These are phyloP conservation scores for Panthera tigris DNA, from an alignment of 2,113 vertebrate species.

Conservation along the genomic window DNA sequence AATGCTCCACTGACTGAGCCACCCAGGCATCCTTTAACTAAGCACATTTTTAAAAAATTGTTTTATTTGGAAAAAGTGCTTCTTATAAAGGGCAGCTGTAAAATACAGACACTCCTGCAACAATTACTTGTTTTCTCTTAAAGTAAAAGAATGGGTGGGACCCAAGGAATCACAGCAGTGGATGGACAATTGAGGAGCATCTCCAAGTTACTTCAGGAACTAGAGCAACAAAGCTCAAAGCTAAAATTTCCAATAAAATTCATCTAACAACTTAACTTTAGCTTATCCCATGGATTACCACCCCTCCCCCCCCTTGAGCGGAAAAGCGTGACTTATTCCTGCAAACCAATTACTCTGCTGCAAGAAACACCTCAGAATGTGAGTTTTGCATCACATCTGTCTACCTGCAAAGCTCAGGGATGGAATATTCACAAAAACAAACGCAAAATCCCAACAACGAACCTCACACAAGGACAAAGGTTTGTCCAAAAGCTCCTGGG, in stretches of 20 bases:
- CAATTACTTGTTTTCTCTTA: conserved; percentile 84
- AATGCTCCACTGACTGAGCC: too few relatives aligned
- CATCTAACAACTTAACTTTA: conserved; percentile 72
- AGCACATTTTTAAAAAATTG: conserved; percentile 44
- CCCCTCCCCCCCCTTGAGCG: neutral
- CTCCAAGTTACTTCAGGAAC: conserved; percentile 79
- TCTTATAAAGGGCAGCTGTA: conserved; percentile 90
- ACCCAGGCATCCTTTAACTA: too few relatives aligned
- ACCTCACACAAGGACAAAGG: conserved; percentile 48
- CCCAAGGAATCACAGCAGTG: conserved; percentile 81
- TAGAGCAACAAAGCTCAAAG: conserved; percentile 82
- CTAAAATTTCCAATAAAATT: conserved; percentile 78
- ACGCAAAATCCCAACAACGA: conserved; percentile 19
- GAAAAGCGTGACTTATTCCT: neutral
- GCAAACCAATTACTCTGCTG: neutral
- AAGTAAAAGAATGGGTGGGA: conserved; percentile 82
- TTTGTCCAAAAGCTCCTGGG: conserved; percentile 73
- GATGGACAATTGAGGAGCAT: conserved; percentile 81
- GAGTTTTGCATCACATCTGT: neutral
- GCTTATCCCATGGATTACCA: conserved; percentile 57
- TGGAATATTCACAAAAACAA: conserved; percentile 45
- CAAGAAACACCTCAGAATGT: neutral
- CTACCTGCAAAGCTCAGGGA: conserved; percentile 39
- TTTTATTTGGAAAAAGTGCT: conserved; percentile 91
- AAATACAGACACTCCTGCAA: conserved; percentile 87